Conservation (phyloP, 2,113 vertebrate species). For the Galeopterus variegatus region DNA sequence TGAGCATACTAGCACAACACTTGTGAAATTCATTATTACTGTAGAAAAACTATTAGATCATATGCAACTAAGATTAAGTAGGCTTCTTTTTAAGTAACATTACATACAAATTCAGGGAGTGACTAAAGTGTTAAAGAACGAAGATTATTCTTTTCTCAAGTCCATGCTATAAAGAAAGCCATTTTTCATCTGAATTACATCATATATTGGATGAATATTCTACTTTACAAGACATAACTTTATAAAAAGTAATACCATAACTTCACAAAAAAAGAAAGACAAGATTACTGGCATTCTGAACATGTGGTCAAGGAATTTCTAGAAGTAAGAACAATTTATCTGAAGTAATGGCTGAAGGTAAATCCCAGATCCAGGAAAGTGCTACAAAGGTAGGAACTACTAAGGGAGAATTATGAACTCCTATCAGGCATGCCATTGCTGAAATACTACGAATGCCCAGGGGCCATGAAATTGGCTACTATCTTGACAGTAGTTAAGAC, state of each 20-base stretch:
- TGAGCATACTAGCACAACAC: not conserved
- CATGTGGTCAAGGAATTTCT: constrained; percentile 3
- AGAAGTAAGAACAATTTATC: constrained; percentile 4
- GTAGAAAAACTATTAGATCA: not conserved
- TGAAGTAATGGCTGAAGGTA: not conserved
- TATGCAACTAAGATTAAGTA: not conserved
- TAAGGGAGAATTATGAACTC: not conserved
- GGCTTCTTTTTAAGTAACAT: not conserved
- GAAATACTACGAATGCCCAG: not conserved
- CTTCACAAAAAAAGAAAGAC: not conserved
- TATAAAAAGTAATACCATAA: not conserved
- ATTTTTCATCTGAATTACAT: not conserved
- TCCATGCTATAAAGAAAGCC: not conserved
- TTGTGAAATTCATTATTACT: not conserved
- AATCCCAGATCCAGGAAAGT: not conserved
- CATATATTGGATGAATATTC: not conserved
- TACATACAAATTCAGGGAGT: not conserved
- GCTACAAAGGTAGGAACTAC: not conserved
- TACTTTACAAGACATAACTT: not conserved
- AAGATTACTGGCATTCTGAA: not conserved
- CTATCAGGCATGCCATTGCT: not conserved
- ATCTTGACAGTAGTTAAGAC: not conserved
- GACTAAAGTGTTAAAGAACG: not conserved
- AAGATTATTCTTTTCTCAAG: not conserved
- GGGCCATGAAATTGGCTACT: not conserved